phyloP scores from a whole-genome alignment of 1,140 invertebrate genomes.

The Solenopsis fugax region DNA sequence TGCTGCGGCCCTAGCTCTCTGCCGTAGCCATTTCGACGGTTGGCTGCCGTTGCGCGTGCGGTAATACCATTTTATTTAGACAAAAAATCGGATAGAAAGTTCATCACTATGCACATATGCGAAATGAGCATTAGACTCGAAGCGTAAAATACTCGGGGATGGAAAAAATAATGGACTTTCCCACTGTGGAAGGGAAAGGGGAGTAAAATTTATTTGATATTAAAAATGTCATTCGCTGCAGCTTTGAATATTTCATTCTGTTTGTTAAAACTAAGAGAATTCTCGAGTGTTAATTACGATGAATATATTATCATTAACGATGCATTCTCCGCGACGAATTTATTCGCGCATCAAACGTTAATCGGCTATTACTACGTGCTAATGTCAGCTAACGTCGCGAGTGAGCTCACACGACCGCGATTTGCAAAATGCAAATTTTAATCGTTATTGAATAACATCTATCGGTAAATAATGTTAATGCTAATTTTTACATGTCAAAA shows the following conservation, averaged over 20 bases:
- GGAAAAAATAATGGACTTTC: conserved; percentile 15
- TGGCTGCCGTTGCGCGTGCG: background rate
- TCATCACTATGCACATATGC: conserved; percentile 10
- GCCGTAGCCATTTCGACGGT: conserved; percentile 12
- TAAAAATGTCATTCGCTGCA: conserved; percentile 4
- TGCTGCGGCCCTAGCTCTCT: too few relatives aligned
- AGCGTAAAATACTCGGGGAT: background rate
- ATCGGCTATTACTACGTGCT: conserved; percentile 45
- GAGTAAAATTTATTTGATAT: conserved; percentile 31
- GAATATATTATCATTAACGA: conserved; percentile 48
- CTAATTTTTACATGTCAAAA: conserved; percentile 63
- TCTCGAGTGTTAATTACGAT: conserved; percentile 37
- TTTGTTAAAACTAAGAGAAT: conserved; percentile 46
- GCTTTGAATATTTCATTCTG: conserved; percentile 52
- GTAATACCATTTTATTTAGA: conserved; percentile 50
- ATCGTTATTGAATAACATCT: conserved; percentile 52
- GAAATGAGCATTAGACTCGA: conserved; percentile 39
- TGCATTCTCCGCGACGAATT: conserved; percentile 5
- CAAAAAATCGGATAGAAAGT: conserved; percentile 36
- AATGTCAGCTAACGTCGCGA: conserved; percentile 46
- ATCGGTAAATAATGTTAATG: conserved; percentile 60
- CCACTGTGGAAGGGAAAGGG: too few relatives aligned
- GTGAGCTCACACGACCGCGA: background rate
- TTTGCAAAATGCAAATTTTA: conserved; percentile 59
- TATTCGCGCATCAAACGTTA: conserved; percentile 43